phyloP scores from a whole-genome alignment of 2,888 invertebrate species.

The Cerceris ruficornis region DNA sequence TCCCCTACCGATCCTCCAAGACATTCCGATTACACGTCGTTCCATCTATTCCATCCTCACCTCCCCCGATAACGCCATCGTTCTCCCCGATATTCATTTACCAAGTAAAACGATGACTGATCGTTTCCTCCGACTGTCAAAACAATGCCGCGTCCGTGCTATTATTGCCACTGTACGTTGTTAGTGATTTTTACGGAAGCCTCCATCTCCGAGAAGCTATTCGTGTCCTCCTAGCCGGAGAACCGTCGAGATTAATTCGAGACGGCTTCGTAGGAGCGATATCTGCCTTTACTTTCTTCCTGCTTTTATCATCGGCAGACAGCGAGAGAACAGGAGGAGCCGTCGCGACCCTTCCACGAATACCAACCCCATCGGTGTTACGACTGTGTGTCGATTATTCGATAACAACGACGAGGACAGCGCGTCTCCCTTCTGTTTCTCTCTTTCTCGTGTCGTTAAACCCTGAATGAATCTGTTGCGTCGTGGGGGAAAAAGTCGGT shows the following conservation, averaged over 20 bases:
- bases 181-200: too few relatives aligned
- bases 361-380: neutral
- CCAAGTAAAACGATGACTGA: slow-evolving; percentile 35
- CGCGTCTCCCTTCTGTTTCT: too few relatives aligned
- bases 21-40: slow-evolving; percentile 59
- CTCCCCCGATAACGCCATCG: slow-evolving; percentile 35
- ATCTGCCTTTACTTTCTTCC: too few relatives aligned
- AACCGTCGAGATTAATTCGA: too few relatives aligned
- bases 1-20: slow-evolving; percentile 31
- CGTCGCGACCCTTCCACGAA: too few relatives aligned
- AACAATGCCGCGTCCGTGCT: neutral
- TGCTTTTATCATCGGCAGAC: too few relatives aligned
- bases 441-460: slow-evolving; percentile 10
- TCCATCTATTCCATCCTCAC: slow-evolving; percentile 38
- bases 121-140: slow-evolving; percentile 25
- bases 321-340: too few relatives aligned
- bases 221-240: too few relatives aligned
- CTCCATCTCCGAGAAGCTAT: too few relatives aligned
- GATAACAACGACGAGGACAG: neutral
- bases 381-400: neutral
- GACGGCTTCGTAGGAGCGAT: too few relatives aligned
- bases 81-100: slow-evolving; percentile 38
- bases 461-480: slow-evolving; percentile 50
- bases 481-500: slow-evolving; percentile 41
- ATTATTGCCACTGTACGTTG: neutral